Evolutionary conservation across 2,113 vertebrate genomes (phyloP).

Genomic region (Alectura lathami): DNA sequence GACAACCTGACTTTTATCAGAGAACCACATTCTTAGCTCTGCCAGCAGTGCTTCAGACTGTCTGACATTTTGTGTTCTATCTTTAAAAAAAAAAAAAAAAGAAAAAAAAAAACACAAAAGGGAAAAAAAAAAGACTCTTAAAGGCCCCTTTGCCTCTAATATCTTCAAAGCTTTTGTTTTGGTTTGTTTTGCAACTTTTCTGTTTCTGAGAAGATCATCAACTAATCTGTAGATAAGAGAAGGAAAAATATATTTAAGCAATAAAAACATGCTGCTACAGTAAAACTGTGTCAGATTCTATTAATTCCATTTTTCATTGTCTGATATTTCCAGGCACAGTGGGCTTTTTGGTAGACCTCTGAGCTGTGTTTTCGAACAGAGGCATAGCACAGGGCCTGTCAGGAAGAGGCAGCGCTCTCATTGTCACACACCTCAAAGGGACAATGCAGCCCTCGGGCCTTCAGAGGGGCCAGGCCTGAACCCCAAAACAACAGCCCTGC

Average conservation of each 20-base stretch:
- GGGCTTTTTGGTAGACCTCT: constrained; percentile 78
- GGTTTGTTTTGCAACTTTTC: constrained; percentile 62
- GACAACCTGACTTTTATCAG: constrained; percentile 62
- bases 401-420: constrained; percentile 56
- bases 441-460: constrained; percentile 50
- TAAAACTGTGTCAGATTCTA: constrained; percentile 74
- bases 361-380: constrained; percentile 75
- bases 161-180: constrained; percentile 70
- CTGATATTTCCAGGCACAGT: constrained; percentile 73
- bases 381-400: constrained; percentile 66
- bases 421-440: constrained; percentile 66
- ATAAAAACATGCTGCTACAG: constrained; percentile 68
- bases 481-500: constrained; percentile 63
- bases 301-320: constrained; percentile 75
- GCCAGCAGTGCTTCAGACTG: constrained; percentile 68
- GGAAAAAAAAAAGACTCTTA: background rate
- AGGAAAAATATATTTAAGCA: constrained; percentile 66
- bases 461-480: constrained; percentile 49
- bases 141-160: constrained; percentile 49
- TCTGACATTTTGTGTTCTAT: constrained; percentile 60
- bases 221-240: constrained; percentile 67
- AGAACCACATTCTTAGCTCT: constrained; percentile 64
- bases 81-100: background rate
- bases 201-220: constrained; percentile 52
- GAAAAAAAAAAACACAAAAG: constrained; percentile 24